Evolutionary conservation across 2,888 invertebrate genomes (phyloP), one percentile per base, ranked within the genome.

Genomic region (Caenorhabditis uteleia): DNA sequence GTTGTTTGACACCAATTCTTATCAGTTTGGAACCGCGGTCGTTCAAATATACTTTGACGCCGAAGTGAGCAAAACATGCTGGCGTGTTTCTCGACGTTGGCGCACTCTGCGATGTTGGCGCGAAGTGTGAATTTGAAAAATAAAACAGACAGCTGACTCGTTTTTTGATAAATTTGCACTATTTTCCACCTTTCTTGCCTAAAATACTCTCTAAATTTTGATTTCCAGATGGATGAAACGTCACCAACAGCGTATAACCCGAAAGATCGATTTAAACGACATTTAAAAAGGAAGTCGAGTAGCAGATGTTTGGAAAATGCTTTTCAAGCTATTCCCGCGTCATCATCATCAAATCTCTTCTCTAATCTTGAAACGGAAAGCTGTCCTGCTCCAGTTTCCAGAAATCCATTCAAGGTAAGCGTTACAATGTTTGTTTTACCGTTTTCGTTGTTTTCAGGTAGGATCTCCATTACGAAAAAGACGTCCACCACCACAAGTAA

Each of bases 231-330:
- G 55, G 43, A 38, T 8, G 55, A 44, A 14, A 23, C 38, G 25
- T 20, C 14, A n/a, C 42, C 42, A 6, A 18, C 42, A 21, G 12
- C 42, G 3, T 65, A 65, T 23, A 55, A 65, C 21, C 64, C 64
- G 8, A 48, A 33, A 20, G 58, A 65, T 21, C 45, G 64, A 16
- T 45, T 65, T 12, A 58, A 47, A 33, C 42, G 40, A 1, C 64
- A 58, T 39, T n/a, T 54, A 3, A 65, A 58, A 25, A 43, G 64
- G 14, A 58, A 58, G 20, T 58, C 64, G 12, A 57, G 57, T 43
- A 53, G 49, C 23, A 25, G 64, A 47, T 18, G 25, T 23, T 8
- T 57, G 6, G 49, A 40, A 2, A 23, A 26, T 18, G 12, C 43
- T 26, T 36, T 43, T 8, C 12, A 23, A 16, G 25, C 47, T 21